Evolutionary conservation across 2,888 invertebrate species (phyloP).

Genomic region (Platycnemis pennipes): DNA sequence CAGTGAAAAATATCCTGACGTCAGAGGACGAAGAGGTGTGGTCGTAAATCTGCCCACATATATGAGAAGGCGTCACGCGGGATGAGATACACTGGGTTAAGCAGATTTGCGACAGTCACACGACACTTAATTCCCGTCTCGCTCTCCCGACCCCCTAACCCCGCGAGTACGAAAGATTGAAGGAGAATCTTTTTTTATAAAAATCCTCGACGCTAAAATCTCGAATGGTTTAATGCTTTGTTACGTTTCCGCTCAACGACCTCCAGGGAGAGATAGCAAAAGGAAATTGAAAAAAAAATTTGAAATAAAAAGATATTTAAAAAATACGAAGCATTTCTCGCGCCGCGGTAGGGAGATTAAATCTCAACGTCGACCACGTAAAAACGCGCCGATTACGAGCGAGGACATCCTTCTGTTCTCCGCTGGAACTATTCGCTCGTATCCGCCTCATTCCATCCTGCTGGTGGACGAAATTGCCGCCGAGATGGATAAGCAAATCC

Average conservation of each 20-base stretch:
- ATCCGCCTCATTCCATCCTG: not conserved
- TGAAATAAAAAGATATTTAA: no score
- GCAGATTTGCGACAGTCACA: not conserved
- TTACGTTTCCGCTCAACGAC: no score
- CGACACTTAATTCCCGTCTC: constrained; percentile 4
- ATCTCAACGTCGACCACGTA: no score
- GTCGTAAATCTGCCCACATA: constrained; percentile 1
- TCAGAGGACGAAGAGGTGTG: not conserved
- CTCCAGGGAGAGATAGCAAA: no score
- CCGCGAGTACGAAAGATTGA: no score
- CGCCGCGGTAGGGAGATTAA: no score
- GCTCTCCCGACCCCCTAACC: not conserved
- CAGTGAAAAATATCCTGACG: not conserved
- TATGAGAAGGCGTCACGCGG: not conserved
- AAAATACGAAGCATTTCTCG: no score
- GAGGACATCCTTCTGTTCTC: not conserved
- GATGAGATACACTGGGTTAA: not conserved
- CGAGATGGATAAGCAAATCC: not conserved
- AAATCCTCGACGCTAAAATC: no score
- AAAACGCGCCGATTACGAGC: no score
- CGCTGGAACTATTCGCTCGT: not conserved
- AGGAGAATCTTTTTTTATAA: no score
- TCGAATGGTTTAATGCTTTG: no score
- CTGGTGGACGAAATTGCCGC: not conserved
- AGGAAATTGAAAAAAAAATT: no score